phyloP scores from a whole-genome alignment of 2,797 vertebrate genomes.

The Amniataba percoides region DNA sequence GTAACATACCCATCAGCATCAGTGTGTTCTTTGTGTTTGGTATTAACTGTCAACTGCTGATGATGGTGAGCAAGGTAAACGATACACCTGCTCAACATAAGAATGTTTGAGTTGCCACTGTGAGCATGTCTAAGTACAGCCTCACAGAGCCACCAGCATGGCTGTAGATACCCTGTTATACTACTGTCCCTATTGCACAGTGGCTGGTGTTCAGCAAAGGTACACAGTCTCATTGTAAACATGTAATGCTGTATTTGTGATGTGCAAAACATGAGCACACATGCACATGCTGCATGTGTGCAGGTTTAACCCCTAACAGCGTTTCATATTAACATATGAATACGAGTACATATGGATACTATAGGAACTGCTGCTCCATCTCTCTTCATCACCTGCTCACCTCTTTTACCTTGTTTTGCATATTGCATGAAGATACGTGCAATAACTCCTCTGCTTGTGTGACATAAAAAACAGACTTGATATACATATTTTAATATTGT shows the following conservation, averaged over 20 bases:
- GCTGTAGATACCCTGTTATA: too few relatives aligned
- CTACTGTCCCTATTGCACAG: too few relatives aligned
- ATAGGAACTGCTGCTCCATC: neutral
- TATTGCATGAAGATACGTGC: neutral
- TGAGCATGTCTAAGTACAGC: too few relatives aligned
- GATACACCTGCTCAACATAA: too few relatives aligned
- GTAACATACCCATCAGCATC: too few relatives aligned
- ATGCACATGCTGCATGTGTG: neutral
- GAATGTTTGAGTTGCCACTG: neutral
- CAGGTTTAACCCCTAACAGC: neutral
- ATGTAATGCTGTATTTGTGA: neutral
- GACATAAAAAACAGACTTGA: neutral
- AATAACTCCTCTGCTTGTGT: neutral
- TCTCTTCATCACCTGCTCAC: neutral
- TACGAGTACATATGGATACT: neutral
- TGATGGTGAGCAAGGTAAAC: too few relatives aligned
- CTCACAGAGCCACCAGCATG: too few relatives aligned
- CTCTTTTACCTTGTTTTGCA: slow-evolving; percentile 8
- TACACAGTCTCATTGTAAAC: neutral
- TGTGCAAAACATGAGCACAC: too few relatives aligned
- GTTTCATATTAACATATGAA: neutral
- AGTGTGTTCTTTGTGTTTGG: too few relatives aligned
- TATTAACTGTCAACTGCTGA: too few relatives aligned
- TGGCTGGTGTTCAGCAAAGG: too few relatives aligned
- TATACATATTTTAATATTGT: neutral